Evolutionary conservation across 2,888 invertebrate species (phyloP).

Genomic region (Trissonchulus sp.): DNA sequence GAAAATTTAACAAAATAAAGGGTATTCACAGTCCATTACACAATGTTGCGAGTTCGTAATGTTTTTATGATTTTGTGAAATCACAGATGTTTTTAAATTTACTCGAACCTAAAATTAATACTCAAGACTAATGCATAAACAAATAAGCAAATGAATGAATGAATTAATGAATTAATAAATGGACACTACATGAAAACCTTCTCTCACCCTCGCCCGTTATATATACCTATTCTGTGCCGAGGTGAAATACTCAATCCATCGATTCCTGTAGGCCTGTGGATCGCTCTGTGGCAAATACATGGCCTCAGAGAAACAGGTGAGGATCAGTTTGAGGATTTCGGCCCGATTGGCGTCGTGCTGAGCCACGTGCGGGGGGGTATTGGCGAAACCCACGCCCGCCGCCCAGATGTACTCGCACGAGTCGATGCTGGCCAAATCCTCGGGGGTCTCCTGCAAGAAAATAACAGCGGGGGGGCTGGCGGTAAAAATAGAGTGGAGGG

Average conservation of each 20-base stretch:
- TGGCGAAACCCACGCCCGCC: slow-evolving; percentile 97
- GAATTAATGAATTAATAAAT: too few species aligned
- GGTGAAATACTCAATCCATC: slow-evolving; percentile 64
- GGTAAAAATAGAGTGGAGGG: too few species aligned
- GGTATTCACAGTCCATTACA: too few species aligned
- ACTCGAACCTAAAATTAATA: too few species aligned
- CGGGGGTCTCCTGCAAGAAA: slow-evolving; percentile 68
- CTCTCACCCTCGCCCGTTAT: not conserved
- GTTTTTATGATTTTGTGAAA: too few species aligned
- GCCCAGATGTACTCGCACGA: slow-evolving; percentile 99
- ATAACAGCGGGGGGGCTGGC: too few species aligned
- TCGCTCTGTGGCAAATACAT: slow-evolving; percentile 64
- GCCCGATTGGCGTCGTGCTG: slow-evolving; percentile 64
- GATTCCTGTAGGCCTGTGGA: slow-evolving; percentile 52
- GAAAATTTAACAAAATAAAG: too few species aligned
- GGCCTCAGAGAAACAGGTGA: slow-evolving; percentile 94
- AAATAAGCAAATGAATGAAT: too few species aligned
- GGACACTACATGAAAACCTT: slow-evolving; percentile 27
- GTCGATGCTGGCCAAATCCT: slow-evolving; percentile 88
- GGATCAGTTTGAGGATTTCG: slow-evolving; percentile 73
- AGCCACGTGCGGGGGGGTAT: slow-evolving; percentile 73
- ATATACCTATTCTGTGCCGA: slow-evolving; percentile 60
- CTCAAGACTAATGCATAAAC: too few species aligned
- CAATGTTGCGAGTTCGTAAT: too few species aligned
- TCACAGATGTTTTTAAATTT: too few species aligned